Conservation (phyloP, 1,140 invertebrate species). For the Calliphora vicina region DNA sequence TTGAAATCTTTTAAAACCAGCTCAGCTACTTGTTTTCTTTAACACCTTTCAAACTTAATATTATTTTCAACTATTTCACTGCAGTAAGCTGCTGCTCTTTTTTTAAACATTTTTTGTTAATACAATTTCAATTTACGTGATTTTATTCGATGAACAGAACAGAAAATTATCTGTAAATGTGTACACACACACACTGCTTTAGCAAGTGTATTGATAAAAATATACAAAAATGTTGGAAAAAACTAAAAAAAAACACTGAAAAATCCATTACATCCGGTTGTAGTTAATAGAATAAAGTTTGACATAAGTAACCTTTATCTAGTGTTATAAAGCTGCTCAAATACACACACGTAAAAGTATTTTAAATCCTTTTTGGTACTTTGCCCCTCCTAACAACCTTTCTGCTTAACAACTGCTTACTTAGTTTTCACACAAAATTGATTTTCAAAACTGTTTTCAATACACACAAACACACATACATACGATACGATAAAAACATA, state of each 20-base stretch:
- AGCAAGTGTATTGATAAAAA: not conserved
- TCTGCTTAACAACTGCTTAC: not conserved
- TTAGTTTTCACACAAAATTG: slow-evolving; percentile 34
- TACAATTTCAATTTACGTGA: slow-evolving; percentile 6
- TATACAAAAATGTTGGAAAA: no score
- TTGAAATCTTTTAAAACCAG: not conserved
- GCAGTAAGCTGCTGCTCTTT: not conserved
- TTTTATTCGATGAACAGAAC: slow-evolving; percentile 1
- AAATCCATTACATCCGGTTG: slow-evolving; percentile 24
- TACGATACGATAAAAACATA: no score
- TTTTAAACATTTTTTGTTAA: not conserved
- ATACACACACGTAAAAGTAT: slow-evolving; percentile 31
- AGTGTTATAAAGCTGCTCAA: slow-evolving; percentile 30
- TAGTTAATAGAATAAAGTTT: slow-evolving; percentile 35
- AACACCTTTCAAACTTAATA: not conserved
- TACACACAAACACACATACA: not conserved
- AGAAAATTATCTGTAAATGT: not conserved
- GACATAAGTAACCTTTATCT: slow-evolving; percentile 34
- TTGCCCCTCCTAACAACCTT: no score
- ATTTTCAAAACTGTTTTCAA: slow-evolving; percentile 14
- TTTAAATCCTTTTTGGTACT: slow-evolving; percentile 2
- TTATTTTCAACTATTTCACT: not conserved
- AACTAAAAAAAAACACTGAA: not conserved
- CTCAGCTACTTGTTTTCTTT: not conserved
- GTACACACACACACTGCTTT: not conserved